Evolutionary conservation across 2,797 vertebrate species (phyloP).

Genomic region (Sphenopsis melanotis): DNA sequence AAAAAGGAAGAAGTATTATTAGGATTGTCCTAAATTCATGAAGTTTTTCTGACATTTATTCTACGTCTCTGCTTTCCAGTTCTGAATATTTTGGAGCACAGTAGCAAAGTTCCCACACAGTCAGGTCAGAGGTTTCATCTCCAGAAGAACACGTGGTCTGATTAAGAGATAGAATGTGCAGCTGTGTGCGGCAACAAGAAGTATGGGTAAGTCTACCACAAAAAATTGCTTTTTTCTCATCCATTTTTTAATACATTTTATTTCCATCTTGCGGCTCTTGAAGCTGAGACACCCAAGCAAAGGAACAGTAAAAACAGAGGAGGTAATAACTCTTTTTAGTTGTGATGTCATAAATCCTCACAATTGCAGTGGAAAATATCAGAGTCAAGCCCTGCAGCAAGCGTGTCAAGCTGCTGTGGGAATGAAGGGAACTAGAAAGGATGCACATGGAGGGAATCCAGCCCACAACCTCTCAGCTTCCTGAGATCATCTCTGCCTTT

Average conservation of each 20-base stretch:
- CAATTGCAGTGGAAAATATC: background rate
- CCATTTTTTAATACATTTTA: background rate
- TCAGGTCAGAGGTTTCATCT: background rate
- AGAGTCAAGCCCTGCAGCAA: background rate
- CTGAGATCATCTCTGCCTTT: background rate
- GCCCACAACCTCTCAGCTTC: background rate
- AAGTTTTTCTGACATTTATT: background rate
- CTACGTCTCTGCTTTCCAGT: background rate
- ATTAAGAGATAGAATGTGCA: background rate
- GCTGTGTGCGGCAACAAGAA: background rate
- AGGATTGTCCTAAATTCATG: background rate
- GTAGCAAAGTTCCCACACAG: background rate
- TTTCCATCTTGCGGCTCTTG: background rate
- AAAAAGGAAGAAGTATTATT: background rate
- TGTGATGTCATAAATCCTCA: background rate
- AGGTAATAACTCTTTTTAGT: background rate
- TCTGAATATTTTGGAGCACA: background rate
- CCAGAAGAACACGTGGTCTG: background rate
- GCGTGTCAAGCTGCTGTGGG: background rate
- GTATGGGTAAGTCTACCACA: background rate
- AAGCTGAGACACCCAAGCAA: background rate
- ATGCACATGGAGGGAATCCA: background rate
- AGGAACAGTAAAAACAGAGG: background rate
- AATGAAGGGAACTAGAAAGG: background rate
- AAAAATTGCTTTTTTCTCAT: background rate